Evolutionary conservation across 92 coral and sea anemone species (phyloP), one percentile per base, ranked within the genome.

Genomic region (Muricea muricata): DNA sequence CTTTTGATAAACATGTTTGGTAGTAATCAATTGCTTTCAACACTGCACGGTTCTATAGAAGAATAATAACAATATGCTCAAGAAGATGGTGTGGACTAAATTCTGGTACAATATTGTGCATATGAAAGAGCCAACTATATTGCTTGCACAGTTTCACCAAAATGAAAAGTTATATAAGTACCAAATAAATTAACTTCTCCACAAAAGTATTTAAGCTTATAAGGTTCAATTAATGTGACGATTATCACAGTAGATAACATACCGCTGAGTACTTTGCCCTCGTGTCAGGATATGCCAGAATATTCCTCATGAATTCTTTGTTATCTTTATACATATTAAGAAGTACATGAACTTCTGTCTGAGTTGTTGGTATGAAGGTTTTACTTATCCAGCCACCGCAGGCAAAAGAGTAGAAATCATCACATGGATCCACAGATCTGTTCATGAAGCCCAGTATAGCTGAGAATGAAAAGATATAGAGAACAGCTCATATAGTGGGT

Each of bases 301-400:
- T n/a, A 20, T 55, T 78, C 23, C 54, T 78, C 48, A 78, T 34
- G 33, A 78, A 39, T 17, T 78, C n/a, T 32, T 42, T 78, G 34
- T 78, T 78, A 18, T 18, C 17, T 1, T 31, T 41, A 10, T 18
- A 20, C 0, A 78, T 6, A 7, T 37, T 55, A 17, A 17, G 35
- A 8, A 78, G 23, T 13, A 78, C 39, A 39, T 35, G 13, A 23
- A 78, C 45, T 57, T 56, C 18, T 0, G 31, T 56, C 26, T 32
- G 35, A 29, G 70, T 32, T 12, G 83, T 8, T 1, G 83, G 83
- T 14, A 78, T 78, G 34, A 78, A 40, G 37, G 83, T 78, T 32
- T 78, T 78, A 11, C 21, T 30, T 57, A 56, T 52, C 83, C 83
- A 78, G 6, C 83, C 83, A 50, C 83, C 83, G 23, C 83, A 78